These are phyloP conservation scores for Aleiodes alternator DNA, from an alignment of 2,888 invertebrate genomes.

Conservation along the genomic window DNA sequence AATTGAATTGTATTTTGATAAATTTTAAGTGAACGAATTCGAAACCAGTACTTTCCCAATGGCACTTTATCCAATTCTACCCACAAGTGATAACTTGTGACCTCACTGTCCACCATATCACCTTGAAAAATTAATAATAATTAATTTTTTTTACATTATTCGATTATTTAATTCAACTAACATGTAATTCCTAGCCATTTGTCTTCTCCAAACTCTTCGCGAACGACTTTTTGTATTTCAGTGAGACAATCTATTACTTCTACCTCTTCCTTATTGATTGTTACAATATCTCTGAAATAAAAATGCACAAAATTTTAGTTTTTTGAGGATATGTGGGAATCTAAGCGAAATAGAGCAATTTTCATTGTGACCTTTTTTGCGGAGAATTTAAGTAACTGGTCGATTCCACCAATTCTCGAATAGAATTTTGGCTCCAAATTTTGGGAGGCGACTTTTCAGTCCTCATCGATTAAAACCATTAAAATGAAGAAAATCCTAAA, in stretches of 20 bases:
- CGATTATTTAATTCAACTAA: constrained; percentile 46
- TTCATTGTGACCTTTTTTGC: background rate
- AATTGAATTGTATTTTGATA: constrained; percentile 57
- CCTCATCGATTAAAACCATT: too few species aligned
- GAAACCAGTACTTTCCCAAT: constrained; percentile 67
- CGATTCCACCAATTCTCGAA: too few species aligned
- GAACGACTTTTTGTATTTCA: constrained; percentile 51
- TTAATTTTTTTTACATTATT: background rate
- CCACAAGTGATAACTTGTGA: constrained; percentile 61
- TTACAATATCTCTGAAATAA: constrained; percentile 61
- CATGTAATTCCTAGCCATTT: constrained; percentile 63
- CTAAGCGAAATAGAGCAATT: constrained; percentile 1
- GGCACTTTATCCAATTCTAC: constrained; percentile 60
- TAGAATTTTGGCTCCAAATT: too few species aligned
- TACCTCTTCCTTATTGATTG: constrained; percentile 58
- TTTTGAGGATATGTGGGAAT: background rate
- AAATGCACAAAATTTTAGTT: background rate
- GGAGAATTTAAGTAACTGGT: too few species aligned
- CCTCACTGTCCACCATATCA: constrained; percentile 52
- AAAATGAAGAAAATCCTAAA: too few species aligned
- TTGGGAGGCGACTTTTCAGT: too few species aligned
- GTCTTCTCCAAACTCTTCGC: constrained; percentile 48
- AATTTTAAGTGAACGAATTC: constrained; percentile 60
- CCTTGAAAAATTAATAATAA: constrained; percentile 38
- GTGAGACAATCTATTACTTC: constrained; percentile 55